Conservation (phyloP, 2,797 vertebrate genomes). For the Percopsis omiscomaycus region DNA sequence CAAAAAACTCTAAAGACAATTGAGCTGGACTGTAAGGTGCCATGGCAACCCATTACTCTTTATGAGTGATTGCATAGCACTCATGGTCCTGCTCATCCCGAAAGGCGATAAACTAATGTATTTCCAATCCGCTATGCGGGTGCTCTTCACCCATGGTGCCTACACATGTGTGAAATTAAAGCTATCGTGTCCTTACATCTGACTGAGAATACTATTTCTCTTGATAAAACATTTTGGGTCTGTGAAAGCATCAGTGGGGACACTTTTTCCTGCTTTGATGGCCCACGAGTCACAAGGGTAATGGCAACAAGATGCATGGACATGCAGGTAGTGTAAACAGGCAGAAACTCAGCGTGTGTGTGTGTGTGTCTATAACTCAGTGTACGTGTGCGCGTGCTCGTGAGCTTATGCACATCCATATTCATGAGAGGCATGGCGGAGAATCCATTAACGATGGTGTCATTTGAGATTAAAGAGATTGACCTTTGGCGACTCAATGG, state of each 20-base stretch:
- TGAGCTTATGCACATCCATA: conserved; percentile 65
- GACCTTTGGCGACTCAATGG: conserved; percentile 67
- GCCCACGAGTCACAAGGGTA: conserved; percentile 51
- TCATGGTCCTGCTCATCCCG: conserved; percentile 31
- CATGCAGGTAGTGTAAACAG: conserved; percentile 45
- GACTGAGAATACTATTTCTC: conserved; percentile 67
- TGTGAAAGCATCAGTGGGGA: conserved; percentile 51
- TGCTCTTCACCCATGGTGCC: conserved; percentile 54
- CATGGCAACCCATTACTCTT: conserved; percentile 29
- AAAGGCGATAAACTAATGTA: conserved; percentile 56
- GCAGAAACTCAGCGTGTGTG: conserved; percentile 29
- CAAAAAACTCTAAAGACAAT: no score
- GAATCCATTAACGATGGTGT: conserved; percentile 71
- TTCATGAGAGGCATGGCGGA: conserved; percentile 67
- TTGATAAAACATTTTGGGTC: conserved; percentile 61
- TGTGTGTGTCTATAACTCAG: background rate
- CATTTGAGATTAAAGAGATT: conserved; percentile 75
- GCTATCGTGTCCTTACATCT: conserved; percentile 66
- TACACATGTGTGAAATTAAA: conserved; percentile 80
- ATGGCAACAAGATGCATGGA: conserved; percentile 61
- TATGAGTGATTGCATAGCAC: conserved; percentile 33
- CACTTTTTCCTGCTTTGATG: conserved; percentile 65
- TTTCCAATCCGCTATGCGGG: conserved; percentile 53
- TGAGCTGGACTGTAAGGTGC: background rate
- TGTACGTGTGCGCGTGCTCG: conserved; percentile 21